These are phyloP conservation scores for Malacoraja senta DNA, from an alignment of 2,797 vertebrate species.

Conservation along the genomic window DNA sequence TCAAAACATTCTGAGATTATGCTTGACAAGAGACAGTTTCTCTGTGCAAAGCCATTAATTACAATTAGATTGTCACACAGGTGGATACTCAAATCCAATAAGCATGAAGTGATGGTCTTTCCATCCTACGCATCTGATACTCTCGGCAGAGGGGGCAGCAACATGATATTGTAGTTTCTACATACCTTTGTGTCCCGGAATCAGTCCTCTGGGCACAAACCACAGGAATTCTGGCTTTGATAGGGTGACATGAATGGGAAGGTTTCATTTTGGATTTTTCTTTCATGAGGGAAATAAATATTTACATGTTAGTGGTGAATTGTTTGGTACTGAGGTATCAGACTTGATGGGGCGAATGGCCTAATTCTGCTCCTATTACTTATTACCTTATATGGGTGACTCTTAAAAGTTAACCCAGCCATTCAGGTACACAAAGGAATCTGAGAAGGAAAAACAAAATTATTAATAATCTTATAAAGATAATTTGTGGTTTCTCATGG, in stretches of 20 bases:
- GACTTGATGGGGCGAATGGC: too few relatives aligned
- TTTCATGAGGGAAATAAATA: not conserved
- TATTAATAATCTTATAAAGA: not conserved
- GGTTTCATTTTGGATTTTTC: not conserved
- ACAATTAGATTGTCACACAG: not conserved
- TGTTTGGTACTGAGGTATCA: not conserved
- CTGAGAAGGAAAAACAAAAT: not conserved
- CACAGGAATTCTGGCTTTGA: not conserved
- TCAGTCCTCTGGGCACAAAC: not conserved
- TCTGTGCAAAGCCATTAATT: not conserved
- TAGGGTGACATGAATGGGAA: too few relatives aligned
- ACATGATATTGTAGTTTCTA: not conserved
- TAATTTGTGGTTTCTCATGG: not conserved
- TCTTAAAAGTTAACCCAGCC: not conserved
- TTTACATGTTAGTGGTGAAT: not conserved
- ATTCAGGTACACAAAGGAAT: not conserved
- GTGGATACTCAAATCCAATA: not conserved
- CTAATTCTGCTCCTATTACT: too few relatives aligned
- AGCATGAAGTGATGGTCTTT: not conserved
- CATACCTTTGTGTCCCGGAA: not conserved
- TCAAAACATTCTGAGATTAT: not conserved
- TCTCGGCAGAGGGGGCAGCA: not conserved
- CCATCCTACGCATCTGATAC: not conserved
- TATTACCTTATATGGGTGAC: not conserved
- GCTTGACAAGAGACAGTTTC: not conserved